A percentile compares a stretch with the other conserved stretches of the same genome.
Conservation (phyloP, 2,888 invertebrate genomes). For the Andricus quercusramuli region DNA sequence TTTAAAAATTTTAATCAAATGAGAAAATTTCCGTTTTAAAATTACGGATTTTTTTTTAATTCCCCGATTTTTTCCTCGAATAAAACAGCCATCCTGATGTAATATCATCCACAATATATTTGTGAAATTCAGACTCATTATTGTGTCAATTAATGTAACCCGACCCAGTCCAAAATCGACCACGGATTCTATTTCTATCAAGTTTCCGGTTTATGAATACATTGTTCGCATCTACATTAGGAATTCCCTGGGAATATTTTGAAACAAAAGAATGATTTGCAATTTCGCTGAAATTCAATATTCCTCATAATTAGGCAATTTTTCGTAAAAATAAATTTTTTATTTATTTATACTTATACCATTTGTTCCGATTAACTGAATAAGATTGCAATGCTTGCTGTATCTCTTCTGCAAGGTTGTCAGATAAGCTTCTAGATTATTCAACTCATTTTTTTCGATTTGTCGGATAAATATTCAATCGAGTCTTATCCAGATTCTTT, state of each 20-base stretch:
- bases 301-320: no score
- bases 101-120: neutral
- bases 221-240: neutral
- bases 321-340: neutral
- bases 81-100: neutral
- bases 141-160: neutral
- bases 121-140: no score
- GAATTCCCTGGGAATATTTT: neutral
- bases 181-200: neutral
- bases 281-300: neutral
- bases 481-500: neutral
- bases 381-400: neutral
- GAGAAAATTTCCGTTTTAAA: no score
- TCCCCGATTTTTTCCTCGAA: no score
- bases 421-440: slow-evolving; percentile 12
- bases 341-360: neutral
- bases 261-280: neutral
- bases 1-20: no score
- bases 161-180: neutral
- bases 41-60: no score
- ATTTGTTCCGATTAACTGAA: neutral
- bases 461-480: neutral
- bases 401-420: slow-evolving; percentile 12
- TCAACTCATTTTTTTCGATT: neutral
- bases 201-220: neutral